Evolutionary conservation across 37 sponge, comb jelly and placozoan species (phyloP).

Genomic region (Ephydatia muelleri): DNA sequence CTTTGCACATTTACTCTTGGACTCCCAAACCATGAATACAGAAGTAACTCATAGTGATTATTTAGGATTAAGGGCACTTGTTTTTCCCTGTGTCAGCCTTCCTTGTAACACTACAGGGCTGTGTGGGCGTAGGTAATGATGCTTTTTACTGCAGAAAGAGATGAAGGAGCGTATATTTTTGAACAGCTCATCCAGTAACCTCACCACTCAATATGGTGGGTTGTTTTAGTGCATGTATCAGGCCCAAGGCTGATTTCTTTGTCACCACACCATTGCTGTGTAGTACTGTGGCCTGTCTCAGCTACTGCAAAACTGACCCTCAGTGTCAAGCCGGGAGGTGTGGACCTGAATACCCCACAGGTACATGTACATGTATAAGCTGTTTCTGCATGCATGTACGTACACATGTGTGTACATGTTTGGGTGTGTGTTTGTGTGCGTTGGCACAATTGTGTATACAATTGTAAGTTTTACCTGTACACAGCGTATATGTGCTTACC

Average conservation of each 20-base stretch:
- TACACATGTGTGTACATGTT: conserved; percentile 8
- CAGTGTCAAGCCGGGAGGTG: conserved; percentile 48
- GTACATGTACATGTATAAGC: not conserved
- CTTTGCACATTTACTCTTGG: too few relatives aligned
- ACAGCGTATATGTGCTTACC: not conserved
- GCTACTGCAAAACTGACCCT: conserved; percentile 57
- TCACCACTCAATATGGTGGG: conserved; percentile 53
- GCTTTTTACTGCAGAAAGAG: conserved; percentile 17
- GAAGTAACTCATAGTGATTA: not conserved
- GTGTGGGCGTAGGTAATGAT: too few relatives aligned
- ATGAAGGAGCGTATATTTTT: conserved; percentile 60
- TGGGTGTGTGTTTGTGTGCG: not conserved
- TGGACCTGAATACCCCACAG: conserved; percentile 53
- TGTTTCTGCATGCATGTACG: not conserved
- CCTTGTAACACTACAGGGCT: too few relatives aligned
- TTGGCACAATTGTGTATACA: not conserved
- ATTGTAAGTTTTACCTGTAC: not conserved
- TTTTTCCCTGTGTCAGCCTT: too few relatives aligned
- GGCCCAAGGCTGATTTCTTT: not conserved
- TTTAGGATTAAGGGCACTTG: too few relatives aligned
- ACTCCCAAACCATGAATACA: not conserved
- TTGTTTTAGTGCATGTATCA: not conserved
- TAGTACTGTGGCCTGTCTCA: conserved; percentile 66
- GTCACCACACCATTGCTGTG: not conserved
- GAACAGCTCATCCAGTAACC: conserved; percentile 29